phyloP scores from a whole-genome alignment of 2,888 invertebrate species.

The Eilema caniola region DNA sequence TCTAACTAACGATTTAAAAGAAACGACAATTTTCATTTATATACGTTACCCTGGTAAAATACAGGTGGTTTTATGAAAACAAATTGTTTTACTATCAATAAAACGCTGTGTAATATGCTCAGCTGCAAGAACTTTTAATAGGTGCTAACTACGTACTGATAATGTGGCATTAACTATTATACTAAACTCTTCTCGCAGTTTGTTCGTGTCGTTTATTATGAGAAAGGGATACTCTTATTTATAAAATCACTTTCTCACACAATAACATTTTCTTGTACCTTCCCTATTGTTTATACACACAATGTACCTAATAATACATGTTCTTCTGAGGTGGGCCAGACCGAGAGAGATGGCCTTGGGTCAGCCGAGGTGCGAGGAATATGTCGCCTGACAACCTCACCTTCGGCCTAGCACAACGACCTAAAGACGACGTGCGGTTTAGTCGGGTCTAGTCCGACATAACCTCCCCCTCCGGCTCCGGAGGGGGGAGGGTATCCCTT shows the following conservation, averaged over 20 bases:
- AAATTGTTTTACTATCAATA: constrained; percentile 8
- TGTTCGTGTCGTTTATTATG: not conserved
- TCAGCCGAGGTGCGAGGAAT: no score
- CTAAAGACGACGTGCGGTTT: no score
- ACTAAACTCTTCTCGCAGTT: not conserved
- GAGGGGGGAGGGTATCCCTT: no score
- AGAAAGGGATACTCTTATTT: not conserved
- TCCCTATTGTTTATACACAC: no score
- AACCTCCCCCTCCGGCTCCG: no score
- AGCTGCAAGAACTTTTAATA: constrained; percentile 18
- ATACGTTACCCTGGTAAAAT: not conserved
- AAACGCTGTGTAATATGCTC: constrained; percentile 2
- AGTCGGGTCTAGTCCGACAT: no score
- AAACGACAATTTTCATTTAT: not conserved
- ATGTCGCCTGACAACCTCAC: no score
- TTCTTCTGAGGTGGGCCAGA: no score
- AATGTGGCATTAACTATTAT: constrained; percentile 14
- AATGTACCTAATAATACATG: no score
- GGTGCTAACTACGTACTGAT: constrained; percentile 8
- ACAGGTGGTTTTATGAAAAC: not conserved
- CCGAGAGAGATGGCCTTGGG: no score
- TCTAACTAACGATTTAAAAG: not conserved
- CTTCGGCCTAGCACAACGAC: no score
- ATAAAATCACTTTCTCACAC: not conserved
- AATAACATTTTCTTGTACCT: no score